phyloP scores from a whole-genome alignment of 1,140 invertebrate genomes.

The Tetramorium simillimum region DNA sequence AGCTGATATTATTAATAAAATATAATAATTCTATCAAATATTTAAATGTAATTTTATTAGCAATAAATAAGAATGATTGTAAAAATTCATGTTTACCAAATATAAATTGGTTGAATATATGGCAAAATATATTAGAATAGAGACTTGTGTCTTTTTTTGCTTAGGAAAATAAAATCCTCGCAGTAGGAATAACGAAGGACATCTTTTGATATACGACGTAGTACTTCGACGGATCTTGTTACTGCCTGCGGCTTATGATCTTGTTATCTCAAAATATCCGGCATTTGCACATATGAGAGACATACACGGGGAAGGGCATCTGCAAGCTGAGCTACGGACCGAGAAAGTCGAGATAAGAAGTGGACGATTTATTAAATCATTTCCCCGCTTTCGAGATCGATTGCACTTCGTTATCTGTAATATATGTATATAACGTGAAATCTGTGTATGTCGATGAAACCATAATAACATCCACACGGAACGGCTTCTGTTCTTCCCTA shows the following conservation, averaged over 20 bases:
- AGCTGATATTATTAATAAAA: not conserved
- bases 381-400: not conserved
- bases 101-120: not conserved
- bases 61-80: not conserved
- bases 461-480: not conserved
- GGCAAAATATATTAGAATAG: not conserved
- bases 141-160: conserved; percentile 16
- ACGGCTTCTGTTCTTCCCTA: not conserved
- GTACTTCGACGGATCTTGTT: conserved; percentile 67
- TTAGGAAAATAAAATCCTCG: conserved; percentile 52
- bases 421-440: conserved; percentile 24
- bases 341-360: conserved; percentile 32
- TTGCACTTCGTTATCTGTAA: conserved; percentile 48
- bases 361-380: conserved; percentile 63
- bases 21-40: not conserved
- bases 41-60: conserved; percentile 4
- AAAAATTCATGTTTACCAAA: not conserved
- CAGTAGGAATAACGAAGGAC: conserved; percentile 65
- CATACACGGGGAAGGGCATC: not conserved
- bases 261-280: conserved; percentile 72
- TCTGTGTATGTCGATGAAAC: conserved; percentile 2
- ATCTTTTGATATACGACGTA: conserved; percentile 58
- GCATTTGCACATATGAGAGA: conserved; percentile 1
- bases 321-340: not conserved
- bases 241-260: conserved; percentile 57